Evolutionary conservation across 1,140 invertebrate species (phyloP).

Genomic region (Tenebrio molitor): DNA sequence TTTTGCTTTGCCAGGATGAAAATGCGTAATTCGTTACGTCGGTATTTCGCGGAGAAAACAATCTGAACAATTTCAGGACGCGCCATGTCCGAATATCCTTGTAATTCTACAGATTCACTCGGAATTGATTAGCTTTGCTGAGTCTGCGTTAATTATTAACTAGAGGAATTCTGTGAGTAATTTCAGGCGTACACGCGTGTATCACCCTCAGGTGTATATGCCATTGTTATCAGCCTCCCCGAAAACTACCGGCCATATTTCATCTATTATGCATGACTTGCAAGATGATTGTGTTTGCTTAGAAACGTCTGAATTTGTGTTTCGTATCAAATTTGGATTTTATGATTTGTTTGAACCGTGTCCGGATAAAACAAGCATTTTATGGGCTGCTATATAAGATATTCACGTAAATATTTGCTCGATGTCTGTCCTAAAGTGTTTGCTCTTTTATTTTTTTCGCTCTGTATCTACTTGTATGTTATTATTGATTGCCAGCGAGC

Average conservation of each 20-base stretch:
- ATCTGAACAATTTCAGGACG: constrained; percentile 40
- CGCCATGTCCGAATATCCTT: constrained; percentile 8
- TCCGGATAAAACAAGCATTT: constrained; percentile 35
- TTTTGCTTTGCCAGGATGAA: background rate
- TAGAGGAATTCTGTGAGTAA: constrained; percentile 46
- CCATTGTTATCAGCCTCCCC: constrained; percentile 30
- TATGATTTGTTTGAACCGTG: constrained; percentile 39
- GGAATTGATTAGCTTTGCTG: constrained; percentile 42
- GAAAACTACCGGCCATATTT: constrained; percentile 42
- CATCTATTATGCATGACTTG: constrained; percentile 41
- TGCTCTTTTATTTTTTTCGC: constrained; percentile 2
- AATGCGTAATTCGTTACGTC: constrained; percentile 9
- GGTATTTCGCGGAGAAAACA: constrained; percentile 32
- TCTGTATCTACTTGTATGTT: background rate
- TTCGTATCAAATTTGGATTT: constrained; percentile 41
- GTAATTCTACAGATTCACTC: constrained; percentile 39
- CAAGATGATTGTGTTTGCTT: constrained; percentile 28
- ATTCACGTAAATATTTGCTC: constrained; percentile 40
- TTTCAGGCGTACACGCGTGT: constrained; percentile 29
- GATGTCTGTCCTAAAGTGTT: constrained; percentile 29
- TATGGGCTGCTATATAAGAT: constrained; percentile 37
- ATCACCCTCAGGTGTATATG: constrained; percentile 43
- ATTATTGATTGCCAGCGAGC: too few species aligned
- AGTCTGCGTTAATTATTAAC: constrained; percentile 48
- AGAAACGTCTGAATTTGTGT: constrained; percentile 38